Base-by-base conservation (phyloP, 2,113 vertebrate genomes). In the Gavialis gangeticus region DNA sequence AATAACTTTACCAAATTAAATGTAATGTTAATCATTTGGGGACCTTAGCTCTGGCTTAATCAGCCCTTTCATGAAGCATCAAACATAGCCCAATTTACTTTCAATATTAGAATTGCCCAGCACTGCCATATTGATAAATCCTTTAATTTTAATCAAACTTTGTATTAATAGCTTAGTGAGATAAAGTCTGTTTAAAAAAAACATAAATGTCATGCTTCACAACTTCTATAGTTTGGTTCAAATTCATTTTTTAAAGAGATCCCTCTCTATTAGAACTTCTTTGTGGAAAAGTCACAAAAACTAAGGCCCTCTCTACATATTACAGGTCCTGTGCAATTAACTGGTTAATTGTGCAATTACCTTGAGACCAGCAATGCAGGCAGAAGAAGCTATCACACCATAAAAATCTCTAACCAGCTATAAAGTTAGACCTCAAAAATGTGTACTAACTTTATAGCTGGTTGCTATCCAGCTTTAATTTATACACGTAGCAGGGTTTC, bases 91-190 rank as follows among this genome's bases (percentile, higher is more conserved):
- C 22, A 76, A 16, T 91, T 94, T 92, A 79, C 75, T 96, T 82
- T 73, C 15, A 57, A 22, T 17, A 28, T 12, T 75, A 75, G 17
- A 94, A 37, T 12, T 75, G n/a, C 34, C 75, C 19, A 27, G 12
- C 75, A 22, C 30, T 87, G 79, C 66, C 19, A 71, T 93, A 91
- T 95, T 92, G 54, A 88, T 83, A 93, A 95, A 84, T 10, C 4
- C 22, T 92, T 95, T 93, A n/a, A 37, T 80, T 77, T 86, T 55
- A 87, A 91, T 87, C 76, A 88, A 79, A 0, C 4, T 92, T 78
- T 93, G 7, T 24, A 34, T 55, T 75, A 97, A 84, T 85, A 92
- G 55, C 24, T 66, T 92, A 57, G 64, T 30, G 28, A 16, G 46
- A 56, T 66, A 86, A 94, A 94, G 58, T 78, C 30, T 27, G 63